Conservation (phyloP, 2,797 vertebrate species). For the Gymnopithys bicolor region DNA sequence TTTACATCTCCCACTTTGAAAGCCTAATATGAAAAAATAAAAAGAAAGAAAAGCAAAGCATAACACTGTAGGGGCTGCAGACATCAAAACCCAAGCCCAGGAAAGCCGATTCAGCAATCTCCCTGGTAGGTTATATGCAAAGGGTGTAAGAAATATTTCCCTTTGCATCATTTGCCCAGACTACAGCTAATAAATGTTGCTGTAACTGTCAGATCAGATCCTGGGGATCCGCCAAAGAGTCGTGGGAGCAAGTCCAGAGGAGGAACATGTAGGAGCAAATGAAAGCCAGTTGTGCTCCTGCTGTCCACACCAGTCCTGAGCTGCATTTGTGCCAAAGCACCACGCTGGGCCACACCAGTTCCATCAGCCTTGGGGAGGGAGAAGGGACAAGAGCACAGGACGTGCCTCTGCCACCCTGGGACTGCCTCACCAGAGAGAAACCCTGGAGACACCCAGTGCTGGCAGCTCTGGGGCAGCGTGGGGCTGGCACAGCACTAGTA, state of each 20-base stretch:
- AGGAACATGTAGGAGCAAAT: not conserved
- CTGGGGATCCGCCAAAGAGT: not conserved
- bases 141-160: not conserved
- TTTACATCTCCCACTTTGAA: not conserved
- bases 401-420: rapidly evolving
- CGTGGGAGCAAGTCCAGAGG: not conserved
- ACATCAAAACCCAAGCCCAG: not conserved
- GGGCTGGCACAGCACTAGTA: not conserved
- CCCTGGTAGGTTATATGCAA: not conserved
- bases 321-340: not conserved
- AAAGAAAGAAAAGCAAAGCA: not conserved
- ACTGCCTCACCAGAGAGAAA: not conserved
- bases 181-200: conserved; percentile 12
- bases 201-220: not conserved
- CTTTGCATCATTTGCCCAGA: not conserved
- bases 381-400: not conserved
- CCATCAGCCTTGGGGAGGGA: rapidly evolving
- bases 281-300: not conserved
- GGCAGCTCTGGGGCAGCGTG: not conserved
- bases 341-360: rapidly evolving
- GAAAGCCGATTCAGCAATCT: not conserved
- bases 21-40: not conserved
- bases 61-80: not conserved
- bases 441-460: not conserved
- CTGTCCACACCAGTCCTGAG: not conserved